These are phyloP conservation scores for Drosophila mayri DNA, from an alignment of 1,140 invertebrate species.

Conservation along the genomic window DNA sequence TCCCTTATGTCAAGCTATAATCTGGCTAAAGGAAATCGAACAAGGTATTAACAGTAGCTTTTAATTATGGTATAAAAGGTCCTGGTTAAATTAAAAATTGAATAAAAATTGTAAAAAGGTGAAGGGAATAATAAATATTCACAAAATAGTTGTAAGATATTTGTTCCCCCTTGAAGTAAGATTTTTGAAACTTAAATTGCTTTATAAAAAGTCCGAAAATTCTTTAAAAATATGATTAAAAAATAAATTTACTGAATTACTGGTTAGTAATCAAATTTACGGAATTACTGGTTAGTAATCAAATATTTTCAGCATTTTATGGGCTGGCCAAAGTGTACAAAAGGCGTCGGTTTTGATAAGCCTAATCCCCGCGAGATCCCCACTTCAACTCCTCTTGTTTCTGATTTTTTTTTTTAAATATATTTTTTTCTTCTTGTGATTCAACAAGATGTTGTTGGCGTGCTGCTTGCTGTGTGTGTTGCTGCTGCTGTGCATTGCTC, in stretches of 20 bases:
- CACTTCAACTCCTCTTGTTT: slow-evolving; percentile 23
- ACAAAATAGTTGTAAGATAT: neutral
- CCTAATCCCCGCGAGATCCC: neutral
- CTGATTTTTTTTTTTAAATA: slow-evolving; percentile 29
- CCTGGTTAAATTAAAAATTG: neutral
- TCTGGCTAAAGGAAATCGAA: neutral
- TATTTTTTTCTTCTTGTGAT: slow-evolving; percentile 61
- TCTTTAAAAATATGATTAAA: neutral
- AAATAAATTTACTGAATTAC: neutral
- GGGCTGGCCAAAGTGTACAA: slow-evolving; percentile 26
- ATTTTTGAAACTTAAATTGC: no score
- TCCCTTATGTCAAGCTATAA: neutral
- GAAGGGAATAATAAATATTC: neutral
- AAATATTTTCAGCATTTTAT: neutral
- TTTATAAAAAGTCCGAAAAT: no score
- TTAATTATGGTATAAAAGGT: neutral
- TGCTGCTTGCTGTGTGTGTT: slow-evolving; percentile 8
- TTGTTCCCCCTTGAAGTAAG: neutral
- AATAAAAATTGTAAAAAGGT: neutral
- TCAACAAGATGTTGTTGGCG: slow-evolving; percentile 76
- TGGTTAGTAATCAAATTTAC: neutral
- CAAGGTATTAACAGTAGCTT: neutral
- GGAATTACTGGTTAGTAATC: neutral
- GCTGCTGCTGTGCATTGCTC: slow-evolving; percentile 41
- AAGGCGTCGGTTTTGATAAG: slow-evolving; percentile 35